Evolutionary conservation across 1,140 invertebrate genomes (phyloP), one percentile per base, ranked within the genome.

Genomic region (Neuroterus valhalla): DNA sequence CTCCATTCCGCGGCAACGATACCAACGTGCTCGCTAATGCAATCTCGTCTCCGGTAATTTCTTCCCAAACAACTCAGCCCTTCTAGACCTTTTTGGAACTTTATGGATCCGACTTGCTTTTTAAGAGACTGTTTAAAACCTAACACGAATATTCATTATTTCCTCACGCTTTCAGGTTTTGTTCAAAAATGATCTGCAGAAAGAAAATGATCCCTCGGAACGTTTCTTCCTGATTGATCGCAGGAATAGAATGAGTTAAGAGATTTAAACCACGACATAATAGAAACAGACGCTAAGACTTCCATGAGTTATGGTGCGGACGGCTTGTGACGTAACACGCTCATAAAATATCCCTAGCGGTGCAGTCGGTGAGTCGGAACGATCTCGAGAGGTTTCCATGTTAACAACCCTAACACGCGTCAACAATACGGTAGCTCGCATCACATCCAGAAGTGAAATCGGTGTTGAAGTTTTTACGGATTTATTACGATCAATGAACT

Each of bases 241-340:
- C 23, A 74, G 67, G 68, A 70, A 50, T 68, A 71, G 74, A 77
- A 52, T 72, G 74, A 74, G 66, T 75, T 79, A 76, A 77, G 77
- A 75, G 80, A 79, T 79, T 70, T 43, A 72, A 80, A 72, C 76
- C 76, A 74, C 76, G 73, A 76, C 78, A 80, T 80, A 82, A 82
- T 82, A 80, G 79, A 83, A 82, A 84, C 80, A 78, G 83, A 83
- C 79, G 77, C 79, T 82, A 80, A 84, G 80, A 81, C 78, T 73
- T 78, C 76, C 76, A 77, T 84, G 81, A 84, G 80, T 84, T 84
- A 84, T 84, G 77, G 81, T 74, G 79, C 73, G 78, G 81, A 84
- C 81, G 81, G 66, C 78, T 75, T 76, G 77, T 84, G 83, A 84
- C 78, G 83, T 82, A 84, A 84, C 77, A 78, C 73, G 73, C 75